Conservation (phyloP, 2,113 vertebrate genomes). For the Hystrix cristata region DNA sequence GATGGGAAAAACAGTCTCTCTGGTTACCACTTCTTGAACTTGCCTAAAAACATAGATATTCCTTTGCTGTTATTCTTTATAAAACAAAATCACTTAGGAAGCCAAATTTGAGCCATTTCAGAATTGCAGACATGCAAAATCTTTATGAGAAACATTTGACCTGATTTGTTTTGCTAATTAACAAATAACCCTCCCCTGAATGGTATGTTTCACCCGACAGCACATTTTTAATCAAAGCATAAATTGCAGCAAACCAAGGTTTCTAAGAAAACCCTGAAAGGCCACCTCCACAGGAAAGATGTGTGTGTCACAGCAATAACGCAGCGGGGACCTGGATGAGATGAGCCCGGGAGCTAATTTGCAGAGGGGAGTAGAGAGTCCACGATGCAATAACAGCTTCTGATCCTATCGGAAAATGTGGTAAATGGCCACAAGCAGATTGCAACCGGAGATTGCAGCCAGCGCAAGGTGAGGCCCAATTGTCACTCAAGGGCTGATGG, state of each 20-base stretch:
- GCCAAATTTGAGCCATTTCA: constrained; percentile 62
- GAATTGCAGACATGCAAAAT: constrained; percentile 71
- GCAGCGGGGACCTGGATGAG: background rate
- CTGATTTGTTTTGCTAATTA: constrained; percentile 79
- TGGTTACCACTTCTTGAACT: background rate
- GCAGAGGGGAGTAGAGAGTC: background rate
- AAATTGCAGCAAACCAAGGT: constrained; percentile 69
- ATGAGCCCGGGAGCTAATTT: background rate
- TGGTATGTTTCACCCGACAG: constrained; percentile 68
- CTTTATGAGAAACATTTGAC: constrained; percentile 75
- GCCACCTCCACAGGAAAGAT: background rate
- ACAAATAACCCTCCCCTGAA: constrained; percentile 65
- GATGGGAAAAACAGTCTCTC: background rate
- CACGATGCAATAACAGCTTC: background rate
- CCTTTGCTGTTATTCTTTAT: constrained; percentile 1
- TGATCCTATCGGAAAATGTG: background rate
- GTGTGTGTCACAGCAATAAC: background rate
- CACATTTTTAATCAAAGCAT: constrained; percentile 79
- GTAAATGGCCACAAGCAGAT: background rate
- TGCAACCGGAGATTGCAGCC: background rate
- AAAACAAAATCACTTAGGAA: constrained; percentile 46
- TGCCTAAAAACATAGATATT: background rate
- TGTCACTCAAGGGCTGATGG: background rate
- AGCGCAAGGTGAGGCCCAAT: background rate
- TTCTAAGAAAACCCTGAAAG: constrained; percentile 50